Percentiles rank a stretch among this genome's conserved stretches.
phyloP scores from a whole-genome alignment of 1,140 invertebrate species.

The Drosophila willistoni region DNA sequence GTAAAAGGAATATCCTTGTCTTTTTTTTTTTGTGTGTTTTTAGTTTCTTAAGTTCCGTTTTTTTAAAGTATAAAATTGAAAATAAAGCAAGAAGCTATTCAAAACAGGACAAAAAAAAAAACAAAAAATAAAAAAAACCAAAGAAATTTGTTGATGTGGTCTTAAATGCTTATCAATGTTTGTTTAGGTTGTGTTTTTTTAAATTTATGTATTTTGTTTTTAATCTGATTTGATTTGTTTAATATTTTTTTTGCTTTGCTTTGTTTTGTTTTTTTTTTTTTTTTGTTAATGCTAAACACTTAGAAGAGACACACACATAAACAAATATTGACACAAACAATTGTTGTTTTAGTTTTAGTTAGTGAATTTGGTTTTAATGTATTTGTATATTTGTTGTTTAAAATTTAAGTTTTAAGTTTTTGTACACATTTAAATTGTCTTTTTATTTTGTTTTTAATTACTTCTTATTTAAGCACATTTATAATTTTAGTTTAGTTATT shows the following conservation, averaged over 20 bases:
- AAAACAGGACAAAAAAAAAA: not conserved
- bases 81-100: constrained; percentile 11
- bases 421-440: constrained; percentile 59
- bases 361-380: constrained; percentile 26
- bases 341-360: constrained; percentile 23
- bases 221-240: constrained; percentile 26
- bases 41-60: constrained; percentile 29
- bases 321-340: constrained; percentile 49
- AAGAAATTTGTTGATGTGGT: not conserved
- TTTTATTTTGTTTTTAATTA: constrained; percentile 48
- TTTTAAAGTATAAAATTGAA: constrained; percentile 23
- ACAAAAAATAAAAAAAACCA: not conserved
- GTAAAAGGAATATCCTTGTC: constrained; percentile 5
- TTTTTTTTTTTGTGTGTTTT: constrained; percentile 30
- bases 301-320: constrained; percentile 60
- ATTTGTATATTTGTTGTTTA: constrained; percentile 21
- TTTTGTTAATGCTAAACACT: constrained; percentile 45
- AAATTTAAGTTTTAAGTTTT: constrained; percentile 49
- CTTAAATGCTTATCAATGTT: constrained; percentile 28
- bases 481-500: constrained; percentile 39
- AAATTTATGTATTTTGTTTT: constrained; percentile 10
- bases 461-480: constrained; percentile 56
- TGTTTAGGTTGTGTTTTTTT: constrained; percentile 18
- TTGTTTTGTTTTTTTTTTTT: constrained; percentile 24
- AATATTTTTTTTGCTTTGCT: constrained; percentile 21